These are phyloP conservation scores for Drosophila sproati DNA, from an alignment of 1,140 invertebrate genomes.

Conservation along the genomic window DNA sequence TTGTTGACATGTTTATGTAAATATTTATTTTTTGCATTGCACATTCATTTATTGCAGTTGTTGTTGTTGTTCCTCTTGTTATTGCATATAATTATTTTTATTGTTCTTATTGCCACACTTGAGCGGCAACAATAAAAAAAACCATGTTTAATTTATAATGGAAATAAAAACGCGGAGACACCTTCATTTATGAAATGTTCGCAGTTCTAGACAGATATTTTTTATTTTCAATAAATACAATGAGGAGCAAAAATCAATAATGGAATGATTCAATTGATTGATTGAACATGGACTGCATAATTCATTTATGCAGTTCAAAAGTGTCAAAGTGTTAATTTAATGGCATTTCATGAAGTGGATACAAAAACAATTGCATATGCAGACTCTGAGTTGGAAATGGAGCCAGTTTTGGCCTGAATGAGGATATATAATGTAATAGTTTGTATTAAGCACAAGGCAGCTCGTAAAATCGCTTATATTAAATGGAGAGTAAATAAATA, in stretches of 20 bases:
- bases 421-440: background rate
- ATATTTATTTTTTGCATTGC: slow-evolving; percentile 57
- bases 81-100: slow-evolving; percentile 34
- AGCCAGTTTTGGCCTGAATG: background rate
- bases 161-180: slow-evolving; percentile 39
- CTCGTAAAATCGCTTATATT: background rate
- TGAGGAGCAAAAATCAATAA: slow-evolving; percentile 53
- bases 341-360: background rate
- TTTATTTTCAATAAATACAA: slow-evolving; percentile 45
- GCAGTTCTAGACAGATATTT: background rate
- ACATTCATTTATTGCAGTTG: slow-evolving; percentile 24
- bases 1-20: slow-evolving; percentile 71
- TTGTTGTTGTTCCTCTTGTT: slow-evolving; percentile 4
- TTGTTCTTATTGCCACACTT: slow-evolving; percentile 38
- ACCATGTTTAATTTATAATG: slow-evolving; percentile 66
- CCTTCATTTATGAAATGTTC: background rate
- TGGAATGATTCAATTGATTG: slow-evolving; percentile 61
- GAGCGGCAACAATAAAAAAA: slow-evolving; percentile 67
- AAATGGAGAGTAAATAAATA: background rate
- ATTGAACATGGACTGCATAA: slow-evolving; percentile 20
- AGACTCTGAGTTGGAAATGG: background rate
- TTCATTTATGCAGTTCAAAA: slow-evolving; percentile 8
- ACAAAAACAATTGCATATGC: slow-evolving; percentile 9
- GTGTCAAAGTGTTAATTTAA: slow-evolving; percentile 22
- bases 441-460: background rate